Evolutionary conservation across 2,888 invertebrate genomes (phyloP).

Genomic region (Mechanitis messenoides): DNA sequence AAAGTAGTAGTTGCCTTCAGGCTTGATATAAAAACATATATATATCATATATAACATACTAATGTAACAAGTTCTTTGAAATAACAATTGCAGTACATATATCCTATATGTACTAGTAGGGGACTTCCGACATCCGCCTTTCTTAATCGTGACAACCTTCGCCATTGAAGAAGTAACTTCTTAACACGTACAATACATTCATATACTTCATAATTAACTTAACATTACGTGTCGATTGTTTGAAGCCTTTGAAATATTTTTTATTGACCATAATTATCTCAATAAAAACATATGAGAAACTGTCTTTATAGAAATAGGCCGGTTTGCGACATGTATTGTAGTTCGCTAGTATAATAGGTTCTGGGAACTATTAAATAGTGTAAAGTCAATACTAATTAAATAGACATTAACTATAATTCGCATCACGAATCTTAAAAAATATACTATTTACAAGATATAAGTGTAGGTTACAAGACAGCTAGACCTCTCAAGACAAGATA

Average conservation of each 20-base stretch:
- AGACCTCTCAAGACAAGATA: no score
- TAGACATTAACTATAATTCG: no score
- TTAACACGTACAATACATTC: constrained; percentile 11
- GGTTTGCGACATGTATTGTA: constrained; percentile 55
- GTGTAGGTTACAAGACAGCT: not conserved
- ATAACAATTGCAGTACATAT: no score
- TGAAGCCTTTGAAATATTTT: constrained; percentile 25
- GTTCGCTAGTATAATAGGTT: constrained; percentile 13
- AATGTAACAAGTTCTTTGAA: no score
- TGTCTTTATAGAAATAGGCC: constrained; percentile 15
- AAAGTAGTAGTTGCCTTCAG: no score
- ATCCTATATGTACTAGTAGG: no score
- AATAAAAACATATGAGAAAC: constrained; percentile 26
- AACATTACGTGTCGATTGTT: constrained; percentile 20
- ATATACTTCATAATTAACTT: constrained; percentile 18
- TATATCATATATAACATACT: no score
- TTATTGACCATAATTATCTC: constrained; percentile 17
- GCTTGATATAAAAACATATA: no score
- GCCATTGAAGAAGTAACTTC: constrained; percentile 9
- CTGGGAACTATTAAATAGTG: constrained; percentile 34
- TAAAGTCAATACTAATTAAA: not conserved
- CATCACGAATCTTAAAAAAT: not conserved
- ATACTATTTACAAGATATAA: not conserved
- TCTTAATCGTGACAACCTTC: constrained; percentile 7
- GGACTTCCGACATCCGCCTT: no score